Conservation (phyloP, 2,113 vertebrate genomes). For the Arvicanthis niloticus region DNA sequence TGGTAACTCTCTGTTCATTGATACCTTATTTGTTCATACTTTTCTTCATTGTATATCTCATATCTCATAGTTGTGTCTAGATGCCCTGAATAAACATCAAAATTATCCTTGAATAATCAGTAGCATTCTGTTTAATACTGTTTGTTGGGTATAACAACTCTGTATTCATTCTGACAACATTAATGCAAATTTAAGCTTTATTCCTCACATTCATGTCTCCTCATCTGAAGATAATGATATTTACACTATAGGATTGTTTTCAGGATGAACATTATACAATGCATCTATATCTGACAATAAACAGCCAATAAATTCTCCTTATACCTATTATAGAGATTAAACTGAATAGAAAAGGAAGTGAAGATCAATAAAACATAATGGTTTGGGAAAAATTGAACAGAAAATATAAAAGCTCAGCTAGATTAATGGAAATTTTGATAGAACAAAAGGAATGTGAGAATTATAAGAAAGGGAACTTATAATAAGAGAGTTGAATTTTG, state of each 20-base stretch:
- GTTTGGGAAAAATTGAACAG: neutral
- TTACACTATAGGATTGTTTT: neutral
- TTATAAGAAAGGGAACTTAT: neutral
- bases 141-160: neutral
- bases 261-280: neutral
- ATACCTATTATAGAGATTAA: neutral
- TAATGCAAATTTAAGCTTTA: neutral
- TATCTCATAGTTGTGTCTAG: neutral
- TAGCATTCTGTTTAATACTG: neutral
- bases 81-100: neutral
- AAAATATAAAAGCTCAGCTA: neutral
- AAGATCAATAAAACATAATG: neutral
- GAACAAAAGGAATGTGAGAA: neutral
- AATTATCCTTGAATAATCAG: neutral
- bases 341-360: neutral
- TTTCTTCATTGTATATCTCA: neutral
- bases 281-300: neutral
- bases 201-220: neutral
- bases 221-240: neutral
- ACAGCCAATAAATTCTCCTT: neutral
- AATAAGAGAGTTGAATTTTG: neutral
- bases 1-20: neutral
- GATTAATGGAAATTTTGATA: neutral
- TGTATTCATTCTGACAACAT: neutral
- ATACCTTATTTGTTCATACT: neutral